Conservation (phyloP, 2,113 vertebrate genomes). For the Halichoeres trimaculatus region DNA sequence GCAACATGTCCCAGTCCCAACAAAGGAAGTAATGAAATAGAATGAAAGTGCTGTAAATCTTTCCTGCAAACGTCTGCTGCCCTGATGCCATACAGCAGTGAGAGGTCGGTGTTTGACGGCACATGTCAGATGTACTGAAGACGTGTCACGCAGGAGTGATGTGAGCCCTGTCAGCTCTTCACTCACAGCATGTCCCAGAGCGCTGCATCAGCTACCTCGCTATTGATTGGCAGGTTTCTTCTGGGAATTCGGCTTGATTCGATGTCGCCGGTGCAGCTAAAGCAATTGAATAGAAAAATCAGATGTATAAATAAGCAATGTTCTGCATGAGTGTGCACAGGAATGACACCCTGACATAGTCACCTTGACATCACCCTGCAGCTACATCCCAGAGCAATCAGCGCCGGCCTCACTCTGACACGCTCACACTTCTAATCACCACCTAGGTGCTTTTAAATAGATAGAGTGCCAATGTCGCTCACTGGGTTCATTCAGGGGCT, state of each 20-base stretch:
- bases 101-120: conserved; percentile 32
- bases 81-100: conserved; percentile 11
- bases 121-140: conserved; percentile 62
- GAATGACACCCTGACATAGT: conserved; percentile 67
- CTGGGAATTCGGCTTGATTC: conserved; percentile 69
- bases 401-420: conserved; percentile 44
- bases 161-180: conserved; percentile 62
- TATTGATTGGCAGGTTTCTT: conserved; percentile 74
- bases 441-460: conserved; percentile 63
- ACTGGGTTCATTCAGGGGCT: conserved; percentile 16
- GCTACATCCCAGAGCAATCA: conserved; percentile 44
- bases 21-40: conserved; percentile 19
- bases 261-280: conserved; percentile 53
- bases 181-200: conserved; percentile 14
- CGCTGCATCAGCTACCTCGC: conserved; percentile 66
- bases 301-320: conserved; percentile 81
- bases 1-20: conserved; percentile 11
- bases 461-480: conserved; percentile 24
- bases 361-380: conserved; percentile 78
- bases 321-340: conserved; percentile 58
- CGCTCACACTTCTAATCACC: conserved; percentile 57
- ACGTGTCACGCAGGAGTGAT: conserved; percentile 55
- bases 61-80: neutral
- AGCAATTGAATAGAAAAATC: conserved; percentile 81
- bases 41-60: conserved; percentile 43